phyloP scores from a whole-genome alignment of 2,888 invertebrate species.

The Ommatoiulus sabulosus region DNA sequence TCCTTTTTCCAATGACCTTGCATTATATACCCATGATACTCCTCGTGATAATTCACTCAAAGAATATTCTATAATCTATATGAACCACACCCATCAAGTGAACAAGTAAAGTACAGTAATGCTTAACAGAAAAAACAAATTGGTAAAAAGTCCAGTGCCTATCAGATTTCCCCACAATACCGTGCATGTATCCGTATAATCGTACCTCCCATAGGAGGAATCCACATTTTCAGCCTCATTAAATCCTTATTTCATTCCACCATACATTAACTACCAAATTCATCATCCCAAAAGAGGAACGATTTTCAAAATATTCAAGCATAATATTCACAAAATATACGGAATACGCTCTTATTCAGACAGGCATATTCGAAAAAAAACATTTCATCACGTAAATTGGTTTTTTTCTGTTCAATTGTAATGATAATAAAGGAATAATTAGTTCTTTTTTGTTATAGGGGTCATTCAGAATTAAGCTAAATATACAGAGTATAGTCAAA shows the following conservation, averaged over 20 bases:
- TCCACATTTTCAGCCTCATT: background rate
- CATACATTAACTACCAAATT: background rate
- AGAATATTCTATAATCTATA: background rate
- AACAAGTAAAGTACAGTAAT: background rate
- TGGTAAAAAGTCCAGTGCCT: constrained; percentile 31
- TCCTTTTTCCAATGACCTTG: too few species aligned
- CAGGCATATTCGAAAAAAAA: background rate
- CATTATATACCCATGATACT: too few species aligned
- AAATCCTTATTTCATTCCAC: constrained; percentile 16
- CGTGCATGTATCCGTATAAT: constrained; percentile 9
- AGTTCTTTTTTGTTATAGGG: too few species aligned
- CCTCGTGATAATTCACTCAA: too few species aligned
- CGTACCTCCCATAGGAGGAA: constrained; percentile 46
- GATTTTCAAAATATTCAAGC: background rate
- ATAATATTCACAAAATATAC: too few species aligned
- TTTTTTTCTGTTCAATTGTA: too few species aligned
- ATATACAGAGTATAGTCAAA: too few species aligned
- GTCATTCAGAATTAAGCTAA: too few species aligned
- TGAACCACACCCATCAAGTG: background rate
- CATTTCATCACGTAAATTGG: too few species aligned
- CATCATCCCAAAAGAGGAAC: background rate
- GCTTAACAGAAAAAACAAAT: background rate
- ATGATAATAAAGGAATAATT: too few species aligned
- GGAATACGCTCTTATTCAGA: background rate
- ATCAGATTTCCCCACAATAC: background rate